Evolutionary conservation across 1,140 invertebrate genomes (phyloP).

Genomic region (Papilio helenus): DNA sequence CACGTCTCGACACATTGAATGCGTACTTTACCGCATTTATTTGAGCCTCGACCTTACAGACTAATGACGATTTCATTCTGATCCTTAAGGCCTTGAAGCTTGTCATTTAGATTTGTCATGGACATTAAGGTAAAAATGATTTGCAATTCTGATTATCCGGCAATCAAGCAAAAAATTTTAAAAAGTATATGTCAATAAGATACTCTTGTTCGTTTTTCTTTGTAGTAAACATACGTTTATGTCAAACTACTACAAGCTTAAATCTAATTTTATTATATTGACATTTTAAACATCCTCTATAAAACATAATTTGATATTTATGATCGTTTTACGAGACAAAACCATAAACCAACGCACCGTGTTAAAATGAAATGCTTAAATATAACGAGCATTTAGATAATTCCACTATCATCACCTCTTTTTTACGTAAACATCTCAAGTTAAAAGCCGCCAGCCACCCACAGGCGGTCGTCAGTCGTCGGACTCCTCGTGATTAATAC

Average conservation of each 20-base stretch:
- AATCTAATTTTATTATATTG: not conserved
- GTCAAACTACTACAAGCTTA: not conserved
- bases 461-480: constrained; percentile 63
- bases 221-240: not conserved
- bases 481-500: constrained; percentile 79
- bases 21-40: constrained; percentile 55
- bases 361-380: constrained; percentile 30
- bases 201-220: not conserved
- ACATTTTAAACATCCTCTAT: not conserved
- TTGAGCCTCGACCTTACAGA: constrained; percentile 56
- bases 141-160: not conserved
- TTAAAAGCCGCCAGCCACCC: constrained; percentile 71
- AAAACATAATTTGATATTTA: not conserved
- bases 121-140: not conserved
- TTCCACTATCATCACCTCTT: constrained; percentile 52
- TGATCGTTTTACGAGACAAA: not conserved
- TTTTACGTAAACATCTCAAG: constrained; percentile 62
- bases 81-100: constrained; percentile 48
- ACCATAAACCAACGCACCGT: not conserved
- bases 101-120: not conserved
- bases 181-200: not conserved
- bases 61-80: constrained; percentile 69
- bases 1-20: constrained; percentile 66
- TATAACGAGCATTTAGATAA: constrained; percentile 30
- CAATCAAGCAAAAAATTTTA: not conserved